Evolutionary conservation across 2,113 vertebrate genomes (phyloP), one percentile per base, ranked within the genome.

Genomic region (Semnornis frantzii): DNA sequence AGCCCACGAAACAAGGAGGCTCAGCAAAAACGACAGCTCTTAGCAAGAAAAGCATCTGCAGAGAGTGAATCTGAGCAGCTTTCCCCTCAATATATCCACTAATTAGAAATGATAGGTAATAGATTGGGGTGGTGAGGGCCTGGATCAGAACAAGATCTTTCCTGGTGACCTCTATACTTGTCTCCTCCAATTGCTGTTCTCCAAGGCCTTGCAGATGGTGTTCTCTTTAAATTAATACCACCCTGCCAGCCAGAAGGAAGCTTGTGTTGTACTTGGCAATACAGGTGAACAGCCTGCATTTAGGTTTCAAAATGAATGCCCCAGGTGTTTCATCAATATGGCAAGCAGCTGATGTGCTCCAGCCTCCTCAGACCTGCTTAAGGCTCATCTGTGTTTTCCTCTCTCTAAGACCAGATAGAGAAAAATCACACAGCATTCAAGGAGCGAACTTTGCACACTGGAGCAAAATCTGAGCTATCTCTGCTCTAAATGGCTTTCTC

Each of bases 291-390:
- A 97, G 96, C 85, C 97, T 97, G 96, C 85, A 8, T 91, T 96
- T 92, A 93, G 94, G 91, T 95, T 97, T 95, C 85, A 93, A 76
- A 95, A 96, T 85, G 92, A 95, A 72, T 78, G 92, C 76, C 97
- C 97, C 97, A 96, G 97, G 96, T 97, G 97, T 95, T 96, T 76
- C 85, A 87, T 95, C 96, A 97, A 95, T 97, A 97, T 93, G 97
- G 97, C 95, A 93, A 95, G 89, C 89, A 95, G 96, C 94, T 95
- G 96, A 92, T 82, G 86, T 23, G 87, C 90, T 82, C 81, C 75
- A 71, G 76, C 82, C 76, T 96, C 82, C 89, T 79, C 95, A 95
- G 95, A 66, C 65, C 89, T 64, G 42, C 62, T 71, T 93, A 69
- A 68, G 42, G 48, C 72, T 96, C 84, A 93, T 71, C 84, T 89